Percentiles rank a stretch among this genome's conserved stretches.
Conservation (phyloP, 2,888 invertebrate species). For the Orchesellides sinensis region DNA sequence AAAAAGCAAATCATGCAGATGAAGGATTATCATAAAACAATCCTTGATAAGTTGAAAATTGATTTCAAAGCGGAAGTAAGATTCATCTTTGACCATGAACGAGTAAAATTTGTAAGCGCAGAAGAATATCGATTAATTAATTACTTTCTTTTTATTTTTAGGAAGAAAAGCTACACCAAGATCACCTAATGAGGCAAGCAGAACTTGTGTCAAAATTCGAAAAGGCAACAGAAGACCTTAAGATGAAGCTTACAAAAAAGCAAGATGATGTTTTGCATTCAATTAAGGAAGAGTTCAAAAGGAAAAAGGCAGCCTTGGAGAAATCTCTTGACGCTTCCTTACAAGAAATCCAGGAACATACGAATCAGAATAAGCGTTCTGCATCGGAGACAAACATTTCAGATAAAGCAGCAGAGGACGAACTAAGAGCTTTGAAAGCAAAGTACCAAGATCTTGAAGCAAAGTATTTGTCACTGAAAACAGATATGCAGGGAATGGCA, state of each 20-base stretch:
- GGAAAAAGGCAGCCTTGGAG: constrained; percentile 38
- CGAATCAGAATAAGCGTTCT: constrained; percentile 11
- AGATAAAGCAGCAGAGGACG: constrained; percentile 34
- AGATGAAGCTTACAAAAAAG: constrained; percentile 41
- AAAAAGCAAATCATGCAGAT: constrained; percentile 64
- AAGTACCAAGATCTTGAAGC: constrained; percentile 89
- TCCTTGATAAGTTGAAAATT: constrained; percentile 59
- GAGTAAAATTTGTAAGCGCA: no score
- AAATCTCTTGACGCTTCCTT: constrained; percentile 22
- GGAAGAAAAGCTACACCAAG: constrained; percentile 64
- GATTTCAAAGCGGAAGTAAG: constrained; percentile 68
- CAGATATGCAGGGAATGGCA: constrained; percentile 82
- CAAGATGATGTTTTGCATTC: constrained; percentile 52
- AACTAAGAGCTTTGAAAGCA: constrained; percentile 80
- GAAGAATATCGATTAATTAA: no score
- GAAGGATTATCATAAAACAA: constrained; percentile 59
- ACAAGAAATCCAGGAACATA: constrained; percentile 26
- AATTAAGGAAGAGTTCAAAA: constrained; percentile 53
- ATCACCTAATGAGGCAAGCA: constrained; percentile 45
- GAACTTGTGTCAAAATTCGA: constrained; percentile 63
- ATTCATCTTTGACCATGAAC: not conserved
- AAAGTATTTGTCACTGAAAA: constrained; percentile 88
- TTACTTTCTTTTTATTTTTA: constrained; percentile 29
- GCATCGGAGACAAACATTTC: constrained; percentile 17
- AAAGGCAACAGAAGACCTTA: constrained; percentile 53